Evolutionary conservation across 1,140 invertebrate species (phyloP), one percentile per base, ranked within the genome.

Genomic region (Thaumetopoea pityocampa): DNA sequence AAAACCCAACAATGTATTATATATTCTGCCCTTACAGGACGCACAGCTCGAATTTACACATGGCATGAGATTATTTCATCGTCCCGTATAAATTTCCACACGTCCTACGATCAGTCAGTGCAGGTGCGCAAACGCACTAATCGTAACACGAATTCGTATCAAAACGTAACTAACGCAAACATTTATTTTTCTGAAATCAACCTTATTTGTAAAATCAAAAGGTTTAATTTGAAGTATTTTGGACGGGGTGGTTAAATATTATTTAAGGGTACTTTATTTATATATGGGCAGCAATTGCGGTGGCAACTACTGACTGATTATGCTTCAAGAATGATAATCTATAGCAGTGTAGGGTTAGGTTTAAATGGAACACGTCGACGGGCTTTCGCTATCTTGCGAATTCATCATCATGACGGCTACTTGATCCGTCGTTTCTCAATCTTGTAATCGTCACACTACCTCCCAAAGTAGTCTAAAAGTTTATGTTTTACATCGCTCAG

Each of bases 301-400:
- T 55, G 57, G 51, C 51, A 33, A 50, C 64, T 53, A 51, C 59
- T 43, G 51, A 32, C 18, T 36, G 32, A 54, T 48, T 57, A 72
- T 72, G 68, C 53, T 53, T 52, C 30, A 54, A 36, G 68, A 72
- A 72, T 72, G 67, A 60, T 48, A 72, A 72, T 66, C 54, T 51
- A 41, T n/a, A n/a, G n/a, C n/a, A n/a, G n/a, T n/a, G 42, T 50
- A 22, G 27, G 18, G 18, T 3, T 19, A 6, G 6, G 3, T 19
- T 19, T 19, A 4, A 19, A 19, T 3, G 3, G 18, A 19, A 6
- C 3, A 19, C 6, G 3, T 19, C 6, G 6, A 3, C 18, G 6
- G n/a, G n/a, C n/a, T n/a, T n/a, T n/a, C n/a, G n/a, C n/a, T n/a
- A n/a, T n/a, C n/a, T n/a, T n/a, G n/a, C n/a, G n/a, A n/a, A n/a